These are phyloP conservation scores for Halichoerus grypus DNA, from an alignment of 2,113 vertebrate species.

Conservation along the genomic window DNA sequence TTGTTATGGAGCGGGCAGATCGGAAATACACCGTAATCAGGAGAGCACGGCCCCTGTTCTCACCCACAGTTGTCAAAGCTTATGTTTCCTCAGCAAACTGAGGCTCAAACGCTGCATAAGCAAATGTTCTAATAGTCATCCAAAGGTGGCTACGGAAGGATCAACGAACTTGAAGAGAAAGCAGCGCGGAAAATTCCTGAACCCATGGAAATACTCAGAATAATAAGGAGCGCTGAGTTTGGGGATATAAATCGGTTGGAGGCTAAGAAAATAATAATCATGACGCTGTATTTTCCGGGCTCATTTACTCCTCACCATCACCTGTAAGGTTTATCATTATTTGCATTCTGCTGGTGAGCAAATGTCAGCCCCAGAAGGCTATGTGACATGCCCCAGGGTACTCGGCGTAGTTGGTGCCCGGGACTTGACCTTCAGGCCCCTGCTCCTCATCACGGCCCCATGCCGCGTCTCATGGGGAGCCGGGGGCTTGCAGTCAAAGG, in stretches of 20 bases:
- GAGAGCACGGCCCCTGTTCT: neutral
- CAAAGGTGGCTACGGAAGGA: neutral
- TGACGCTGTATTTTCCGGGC: neutral
- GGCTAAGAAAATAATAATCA: neutral
- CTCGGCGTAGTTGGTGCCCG: neutral
- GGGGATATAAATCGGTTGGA: neutral
- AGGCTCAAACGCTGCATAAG: neutral
- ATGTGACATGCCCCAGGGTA: neutral
- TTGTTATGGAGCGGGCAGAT: neutral
- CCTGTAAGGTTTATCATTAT: neutral
- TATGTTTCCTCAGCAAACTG: neutral
- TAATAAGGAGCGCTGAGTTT: neutral
- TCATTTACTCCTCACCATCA: neutral
- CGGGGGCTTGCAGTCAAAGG: neutral
- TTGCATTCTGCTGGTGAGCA: neutral
- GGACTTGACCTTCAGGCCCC: neutral
- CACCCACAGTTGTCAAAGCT: neutral
- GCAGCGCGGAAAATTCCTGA: neutral
- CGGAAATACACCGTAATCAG: rapidly evolving
- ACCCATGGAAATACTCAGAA: neutral
- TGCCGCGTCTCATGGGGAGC: neutral
- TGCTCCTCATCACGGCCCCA: neutral
- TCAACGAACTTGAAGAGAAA: neutral
- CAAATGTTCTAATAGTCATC: neutral
- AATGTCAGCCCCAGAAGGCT: neutral